These are phyloP conservation scores for Tachystola acroxantha DNA, from an alignment of 2,888 invertebrate species.

Conservation along the genomic window DNA sequence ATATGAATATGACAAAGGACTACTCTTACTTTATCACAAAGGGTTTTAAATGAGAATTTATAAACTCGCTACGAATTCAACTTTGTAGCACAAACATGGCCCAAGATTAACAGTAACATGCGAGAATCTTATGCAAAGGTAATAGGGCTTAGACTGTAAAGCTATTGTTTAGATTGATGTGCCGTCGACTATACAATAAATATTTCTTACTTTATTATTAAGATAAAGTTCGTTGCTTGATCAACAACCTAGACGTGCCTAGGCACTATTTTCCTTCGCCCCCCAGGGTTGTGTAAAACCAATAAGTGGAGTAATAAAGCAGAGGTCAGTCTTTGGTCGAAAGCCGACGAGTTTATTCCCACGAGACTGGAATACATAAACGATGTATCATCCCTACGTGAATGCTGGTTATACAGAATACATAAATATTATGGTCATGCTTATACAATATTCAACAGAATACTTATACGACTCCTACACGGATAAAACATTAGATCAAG, in stretches of 20 bases:
- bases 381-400: slow-evolving; percentile 8
- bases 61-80: too few relatives aligned
- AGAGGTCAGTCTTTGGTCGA: slow-evolving; percentile 35
- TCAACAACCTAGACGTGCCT: background rate
- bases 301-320: slow-evolving; percentile 47
- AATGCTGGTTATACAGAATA: slow-evolving; percentile 1
- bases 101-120: too few relatives aligned
- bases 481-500: background rate
- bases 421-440: too few relatives aligned
- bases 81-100: too few relatives aligned
- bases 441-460: too few relatives aligned
- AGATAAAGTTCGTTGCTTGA: background rate
- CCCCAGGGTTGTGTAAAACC: slow-evolving; percentile 42
- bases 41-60: too few relatives aligned
- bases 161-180: too few relatives aligned
- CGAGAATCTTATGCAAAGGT: too few relatives aligned
- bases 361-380: slow-evolving; percentile 35
- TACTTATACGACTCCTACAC: too few relatives aligned
- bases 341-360: slow-evolving; percentile 34
- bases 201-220: background rate
- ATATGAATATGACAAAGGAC: background rate
- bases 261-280: slow-evolving; percentile 34
- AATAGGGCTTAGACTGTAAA: too few relatives aligned
- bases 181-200: too few relatives aligned
- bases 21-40: too few relatives aligned